Evolutionary conservation across 2,888 invertebrate genomes (phyloP), one percentile per base, ranked within the genome.

Genomic region (Troilus luridus): DNA sequence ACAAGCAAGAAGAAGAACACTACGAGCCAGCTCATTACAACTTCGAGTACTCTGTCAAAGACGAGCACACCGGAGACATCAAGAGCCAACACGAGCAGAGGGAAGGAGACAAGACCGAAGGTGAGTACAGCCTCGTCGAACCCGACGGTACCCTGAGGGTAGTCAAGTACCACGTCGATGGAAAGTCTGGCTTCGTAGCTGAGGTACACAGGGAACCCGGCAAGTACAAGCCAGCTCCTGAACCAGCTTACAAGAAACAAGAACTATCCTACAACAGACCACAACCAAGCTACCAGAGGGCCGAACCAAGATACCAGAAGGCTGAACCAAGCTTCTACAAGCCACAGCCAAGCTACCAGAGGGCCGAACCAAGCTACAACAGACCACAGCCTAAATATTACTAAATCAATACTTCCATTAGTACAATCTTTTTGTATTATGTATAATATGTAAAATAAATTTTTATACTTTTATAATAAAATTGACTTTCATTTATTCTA

Each of bases 101-200:
- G 24, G 96, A 96, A 92, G 97, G 97, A 3, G 97, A 97, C 93
- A 96, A 96, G 81, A 96, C 97, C 41, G 95, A 95, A 94, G 97
- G 97, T 94, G 94, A 94, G 91, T 94, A 94, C 92, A 94, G 94
- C 12, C 92, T 94, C 60, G 93, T 92, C 92, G 97, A 97, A 94
- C 96, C 96, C 85, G 96, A 97, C 94, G 97, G 97, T 91, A 96
- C 96, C 92, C 96, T 96, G 91, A 95, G 97, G 93, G 96, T 96
- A 5, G 97, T 97, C 92, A 95, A 96, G 94, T 97, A 97, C 94
- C 95, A 21, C 8, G 64, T 64, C 21, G 21, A 64, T 8, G n/a
- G 64, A 21, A 64, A 64, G 64, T 64, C 21, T 9, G 64, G 64
- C 7, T 64, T 64, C 64, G 21, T 9, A 64, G 97, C 97, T 92